Percentiles rank a stretch among this genome's conserved stretches.
Conservation (phyloP, 2,797 vertebrate genomes). For the Takifugu rubripes region DNA sequence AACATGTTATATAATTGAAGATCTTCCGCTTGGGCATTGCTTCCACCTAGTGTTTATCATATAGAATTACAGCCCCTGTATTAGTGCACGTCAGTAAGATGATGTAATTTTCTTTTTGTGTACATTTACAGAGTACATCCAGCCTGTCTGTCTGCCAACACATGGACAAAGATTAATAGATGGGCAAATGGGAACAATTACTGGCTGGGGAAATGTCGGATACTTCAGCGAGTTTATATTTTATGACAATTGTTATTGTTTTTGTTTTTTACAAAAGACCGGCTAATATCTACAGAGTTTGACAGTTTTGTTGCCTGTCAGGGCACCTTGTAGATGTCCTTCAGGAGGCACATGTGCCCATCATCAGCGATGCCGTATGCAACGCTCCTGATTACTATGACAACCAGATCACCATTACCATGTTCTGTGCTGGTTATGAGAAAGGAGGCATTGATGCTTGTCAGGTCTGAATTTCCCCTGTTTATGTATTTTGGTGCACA, state of each 20-base stretch:
- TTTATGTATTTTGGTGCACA: background rate
- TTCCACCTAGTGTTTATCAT: conserved; percentile 56
- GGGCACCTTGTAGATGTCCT: conserved; percentile 83
- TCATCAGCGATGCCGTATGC: conserved; percentile 84
- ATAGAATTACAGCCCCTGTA: conserved; percentile 12
- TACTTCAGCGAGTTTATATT: conserved; percentile 80
- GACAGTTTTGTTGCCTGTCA: conserved; percentile 32
- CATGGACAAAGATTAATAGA: conserved; percentile 82
- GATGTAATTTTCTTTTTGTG: background rate
- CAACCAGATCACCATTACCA: conserved; percentile 88
- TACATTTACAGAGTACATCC: conserved; percentile 80
- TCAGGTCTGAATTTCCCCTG: conserved; percentile 73
- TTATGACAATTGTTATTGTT: too few relatives aligned
- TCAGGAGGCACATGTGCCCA: conserved; percentile 85
- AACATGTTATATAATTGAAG: background rate
- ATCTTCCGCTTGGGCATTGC: background rate
- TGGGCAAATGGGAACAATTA: conserved; percentile 86
- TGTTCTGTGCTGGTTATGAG: conserved; percentile 91
- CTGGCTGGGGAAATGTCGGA: conserved; percentile 88
- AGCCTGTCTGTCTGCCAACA: conserved; percentile 87
- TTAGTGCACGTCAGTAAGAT: background rate
- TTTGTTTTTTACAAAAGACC: too few relatives aligned
- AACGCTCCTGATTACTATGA: conserved; percentile 87
- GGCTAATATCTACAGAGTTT: too few relatives aligned
- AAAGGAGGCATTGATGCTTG: conserved; percentile 90